These are phyloP conservation scores for Acropternis orthonyx DNA, from an alignment of 2,797 vertebrate genomes.

Conservation along the genomic window DNA sequence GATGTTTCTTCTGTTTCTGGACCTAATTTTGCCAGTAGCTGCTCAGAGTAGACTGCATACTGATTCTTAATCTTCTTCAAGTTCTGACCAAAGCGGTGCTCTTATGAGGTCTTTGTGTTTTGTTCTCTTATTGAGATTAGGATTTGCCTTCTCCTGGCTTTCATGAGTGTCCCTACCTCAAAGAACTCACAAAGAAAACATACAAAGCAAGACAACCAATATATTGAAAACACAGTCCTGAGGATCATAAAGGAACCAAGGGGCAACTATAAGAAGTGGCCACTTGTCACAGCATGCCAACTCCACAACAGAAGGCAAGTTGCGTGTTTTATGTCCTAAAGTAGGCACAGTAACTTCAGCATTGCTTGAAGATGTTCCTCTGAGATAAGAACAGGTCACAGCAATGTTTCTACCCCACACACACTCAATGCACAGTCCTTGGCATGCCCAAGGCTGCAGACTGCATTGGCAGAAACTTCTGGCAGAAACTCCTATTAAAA, in stretches of 20 bases:
- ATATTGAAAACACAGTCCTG: not conserved
- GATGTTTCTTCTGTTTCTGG: not conserved
- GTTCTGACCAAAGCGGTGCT: not conserved
- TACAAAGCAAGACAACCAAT: not conserved
- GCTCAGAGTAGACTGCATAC: not conserved
- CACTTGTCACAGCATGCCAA: not conserved
- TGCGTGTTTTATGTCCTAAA: not conserved
- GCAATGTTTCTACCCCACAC: not conserved
- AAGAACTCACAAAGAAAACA: not conserved
- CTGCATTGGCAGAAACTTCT: not conserved
- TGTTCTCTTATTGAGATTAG: not conserved
- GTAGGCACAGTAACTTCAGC: not conserved
- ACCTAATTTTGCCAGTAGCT: not conserved
- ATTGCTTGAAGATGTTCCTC: not conserved
- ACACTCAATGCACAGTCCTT: rapidly evolving
- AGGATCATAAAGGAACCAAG: not conserved
- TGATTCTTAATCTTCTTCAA: not conserved
- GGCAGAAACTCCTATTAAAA: not conserved
- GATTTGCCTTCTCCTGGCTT: not conserved
- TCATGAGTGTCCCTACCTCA: not conserved
- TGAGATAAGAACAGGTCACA: not conserved
- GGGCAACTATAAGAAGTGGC: not conserved
- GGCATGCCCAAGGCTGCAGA: not conserved
- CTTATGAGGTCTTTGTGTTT: not conserved
- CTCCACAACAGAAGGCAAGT: not conserved